These are phyloP conservation scores for Tuta absoluta DNA, from an alignment of 2,888 invertebrate species.

Conservation along the genomic window DNA sequence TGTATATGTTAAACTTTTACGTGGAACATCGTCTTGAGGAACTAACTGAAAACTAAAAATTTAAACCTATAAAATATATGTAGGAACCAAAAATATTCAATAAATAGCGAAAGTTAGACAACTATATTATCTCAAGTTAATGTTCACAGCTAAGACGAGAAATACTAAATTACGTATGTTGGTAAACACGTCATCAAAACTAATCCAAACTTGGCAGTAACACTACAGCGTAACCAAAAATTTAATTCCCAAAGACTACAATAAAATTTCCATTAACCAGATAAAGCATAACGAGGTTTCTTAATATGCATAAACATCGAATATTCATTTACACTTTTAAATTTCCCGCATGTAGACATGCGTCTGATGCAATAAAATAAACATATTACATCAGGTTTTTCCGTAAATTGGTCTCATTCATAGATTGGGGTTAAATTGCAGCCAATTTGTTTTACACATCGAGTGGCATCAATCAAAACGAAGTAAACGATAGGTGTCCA, in stretches of 20 bases:
- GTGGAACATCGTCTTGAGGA: too few species aligned
- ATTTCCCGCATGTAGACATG: not conserved
- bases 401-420: conserved; percentile 8
- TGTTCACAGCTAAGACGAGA: too few species aligned
- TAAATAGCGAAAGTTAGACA: too few species aligned
- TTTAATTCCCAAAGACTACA: not conserved
- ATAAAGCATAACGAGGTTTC: not conserved
- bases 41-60: too few species aligned
- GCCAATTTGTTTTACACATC: conserved; percentile 24
- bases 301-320: not conserved
- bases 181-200: not conserved
- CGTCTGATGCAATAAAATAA: conserved; percentile 16
- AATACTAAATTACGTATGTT: too few species aligned
- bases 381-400: conserved; percentile 15
- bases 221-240: not conserved
- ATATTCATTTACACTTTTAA: not conserved
- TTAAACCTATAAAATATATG: too few species aligned
- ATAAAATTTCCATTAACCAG: conserved; percentile 5
- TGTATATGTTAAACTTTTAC: too few species aligned
- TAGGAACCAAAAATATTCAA: too few species aligned
- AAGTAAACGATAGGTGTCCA: not conserved
- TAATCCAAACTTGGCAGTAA: not conserved
- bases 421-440: conserved; percentile 43
- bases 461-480: conserved; percentile 20
- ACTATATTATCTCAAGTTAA: too few species aligned